Evolutionary conservation across 2,888 invertebrate genomes (phyloP).

Genomic region (Morpho deidamia): DNA sequence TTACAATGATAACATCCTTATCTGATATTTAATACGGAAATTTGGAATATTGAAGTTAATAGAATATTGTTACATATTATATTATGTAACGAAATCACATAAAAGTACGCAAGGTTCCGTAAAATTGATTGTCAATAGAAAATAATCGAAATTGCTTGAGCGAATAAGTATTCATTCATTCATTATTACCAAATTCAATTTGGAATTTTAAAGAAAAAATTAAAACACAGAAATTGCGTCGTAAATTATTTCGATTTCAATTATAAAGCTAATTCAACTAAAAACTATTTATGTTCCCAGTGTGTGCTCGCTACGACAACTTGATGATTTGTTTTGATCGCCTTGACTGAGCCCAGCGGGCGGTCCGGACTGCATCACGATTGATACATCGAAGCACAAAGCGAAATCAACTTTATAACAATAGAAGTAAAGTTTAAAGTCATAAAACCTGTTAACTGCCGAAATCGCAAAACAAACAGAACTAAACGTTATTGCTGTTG

Average conservation of each 20-base stretch:
- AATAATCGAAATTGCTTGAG: no score
- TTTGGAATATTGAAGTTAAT: no score
- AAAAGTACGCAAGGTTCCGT: no score
- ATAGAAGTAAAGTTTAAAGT: conserved; percentile 30
- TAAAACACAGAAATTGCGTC: background rate
- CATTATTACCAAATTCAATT: no score
- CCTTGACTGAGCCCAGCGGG: conserved; percentile 60
- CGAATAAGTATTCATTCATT: no score
- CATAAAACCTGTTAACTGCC: conserved; percentile 22
- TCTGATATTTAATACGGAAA: no score
- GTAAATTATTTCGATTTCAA: background rate
- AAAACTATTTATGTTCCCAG: conserved; percentile 15
- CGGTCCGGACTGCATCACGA: conserved; percentile 35
- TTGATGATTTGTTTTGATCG: conserved; percentile 72
- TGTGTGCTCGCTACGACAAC: conserved; percentile 29
- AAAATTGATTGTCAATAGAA: no score
- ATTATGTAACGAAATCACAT: no score
- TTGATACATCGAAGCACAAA: background rate
- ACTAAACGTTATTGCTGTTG: conserved; percentile 61
- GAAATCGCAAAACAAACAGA: conserved; percentile 67
- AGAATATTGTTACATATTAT: no score
- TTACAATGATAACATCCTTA: no score
- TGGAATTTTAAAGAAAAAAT: no score
- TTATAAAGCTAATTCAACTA: conserved; percentile 12
- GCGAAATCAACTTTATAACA: conserved; percentile 36